Conservation (phyloP, 2,888 invertebrate species). For the Andrena minutula region DNA sequence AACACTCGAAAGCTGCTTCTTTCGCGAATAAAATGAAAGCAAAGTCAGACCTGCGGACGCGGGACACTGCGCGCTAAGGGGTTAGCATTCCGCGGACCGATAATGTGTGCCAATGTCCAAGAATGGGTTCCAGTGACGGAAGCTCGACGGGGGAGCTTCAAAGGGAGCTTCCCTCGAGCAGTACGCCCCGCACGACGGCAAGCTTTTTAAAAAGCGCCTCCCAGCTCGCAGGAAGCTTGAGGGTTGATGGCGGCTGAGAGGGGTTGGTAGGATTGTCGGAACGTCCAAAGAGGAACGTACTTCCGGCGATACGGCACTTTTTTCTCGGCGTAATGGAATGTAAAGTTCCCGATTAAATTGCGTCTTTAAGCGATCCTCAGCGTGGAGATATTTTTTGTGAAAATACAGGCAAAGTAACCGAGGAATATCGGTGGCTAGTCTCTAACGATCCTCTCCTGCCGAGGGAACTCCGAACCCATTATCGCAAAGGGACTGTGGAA, state of each 20-base stretch:
- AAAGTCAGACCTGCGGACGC: no score
- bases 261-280: no score
- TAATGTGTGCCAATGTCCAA: constrained; percentile 34
- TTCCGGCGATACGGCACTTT: constrained; percentile 45
- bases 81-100: not conserved
- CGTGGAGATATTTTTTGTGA: constrained; percentile 54
- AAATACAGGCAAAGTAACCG: constrained; percentile 53
- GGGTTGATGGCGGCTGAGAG: not conserved
- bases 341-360: constrained; percentile 61
- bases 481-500: not conserved
- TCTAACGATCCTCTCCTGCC: constrained; percentile 9
- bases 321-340: constrained; percentile 53
- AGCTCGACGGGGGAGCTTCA: constrained; percentile 30
- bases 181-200: constrained; percentile 34
- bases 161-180: constrained; percentile 34
- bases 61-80: no score
- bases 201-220: constrained; percentile 51
- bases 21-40: no score
- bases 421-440: constrained; percentile 52
- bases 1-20: no score
- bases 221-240: not conserved
- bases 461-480: constrained; percentile 21
- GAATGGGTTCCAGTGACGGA: not conserved
- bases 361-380: constrained; percentile 56
- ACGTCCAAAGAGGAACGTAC: constrained; percentile 23